Evolutionary conservation across 2,888 invertebrate genomes (phyloP).

Genomic region (Mimas tiliae): DNA sequence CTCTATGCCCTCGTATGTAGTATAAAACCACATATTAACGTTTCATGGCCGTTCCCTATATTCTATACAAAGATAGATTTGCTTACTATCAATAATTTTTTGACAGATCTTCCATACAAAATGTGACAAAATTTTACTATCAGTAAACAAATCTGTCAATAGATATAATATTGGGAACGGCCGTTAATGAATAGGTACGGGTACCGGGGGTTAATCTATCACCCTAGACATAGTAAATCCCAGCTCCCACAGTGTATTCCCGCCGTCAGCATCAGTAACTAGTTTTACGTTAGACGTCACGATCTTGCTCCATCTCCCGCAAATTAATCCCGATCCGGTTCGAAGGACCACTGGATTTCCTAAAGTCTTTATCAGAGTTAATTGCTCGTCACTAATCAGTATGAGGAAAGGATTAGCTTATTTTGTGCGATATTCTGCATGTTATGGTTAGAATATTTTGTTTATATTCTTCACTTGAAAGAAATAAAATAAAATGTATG

Average conservation of each 20-base stretch:
- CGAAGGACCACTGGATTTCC: conserved; percentile 11
- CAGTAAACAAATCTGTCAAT: too few species aligned
- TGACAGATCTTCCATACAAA: too few species aligned
- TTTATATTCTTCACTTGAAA: neutral
- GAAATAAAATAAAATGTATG: too few species aligned
- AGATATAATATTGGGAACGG: too few species aligned
- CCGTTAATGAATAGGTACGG: too few species aligned
- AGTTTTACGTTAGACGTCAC: conserved; percentile 3
- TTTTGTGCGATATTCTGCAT: neutral
- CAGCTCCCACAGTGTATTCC: neutral
- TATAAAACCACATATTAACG: too few species aligned
- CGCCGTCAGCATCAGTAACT: neutral
- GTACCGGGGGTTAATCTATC: too few species aligned
- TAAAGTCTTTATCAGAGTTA: conserved; percentile 6
- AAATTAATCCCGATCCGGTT: conserved; percentile 14
- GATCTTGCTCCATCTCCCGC: neutral
- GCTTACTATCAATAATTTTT: too few species aligned
- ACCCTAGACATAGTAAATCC: neutral
- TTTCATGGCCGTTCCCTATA: too few species aligned
- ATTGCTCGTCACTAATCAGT: conserved; percentile 15
- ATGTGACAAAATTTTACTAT: too few species aligned
- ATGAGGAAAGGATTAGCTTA: neutral
- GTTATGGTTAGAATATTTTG: neutral
- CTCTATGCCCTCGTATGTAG: too few species aligned
- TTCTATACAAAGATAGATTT: too few species aligned